Percentiles rank a stretch among this genome's conserved stretches.
phyloP scores from a whole-genome alignment of 2,888 invertebrate species.

The Acheta domesticus region DNA sequence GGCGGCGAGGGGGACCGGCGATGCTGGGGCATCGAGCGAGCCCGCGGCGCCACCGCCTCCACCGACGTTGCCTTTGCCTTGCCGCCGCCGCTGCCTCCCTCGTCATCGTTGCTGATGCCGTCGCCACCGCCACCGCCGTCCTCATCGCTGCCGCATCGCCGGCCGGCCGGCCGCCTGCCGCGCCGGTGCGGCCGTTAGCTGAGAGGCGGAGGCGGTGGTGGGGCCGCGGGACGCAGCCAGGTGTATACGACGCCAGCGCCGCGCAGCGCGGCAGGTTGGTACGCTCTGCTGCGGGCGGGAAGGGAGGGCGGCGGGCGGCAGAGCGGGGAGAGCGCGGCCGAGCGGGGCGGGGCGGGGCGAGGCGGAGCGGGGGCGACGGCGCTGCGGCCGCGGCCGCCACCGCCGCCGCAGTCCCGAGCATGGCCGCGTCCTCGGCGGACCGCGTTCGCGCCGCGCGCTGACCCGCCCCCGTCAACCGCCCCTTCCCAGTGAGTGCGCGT shows the following conservation, averaged over 20 bases:
- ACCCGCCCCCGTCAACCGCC: background rate
- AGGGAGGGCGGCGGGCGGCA: background rate
- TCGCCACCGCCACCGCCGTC: background rate
- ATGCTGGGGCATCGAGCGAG: background rate
- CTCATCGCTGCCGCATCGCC: background rate
- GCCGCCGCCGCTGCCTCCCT: background rate
- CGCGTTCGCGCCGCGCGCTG: slow-evolving; percentile 5
- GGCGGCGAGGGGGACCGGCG: background rate
- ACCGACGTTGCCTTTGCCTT: background rate
- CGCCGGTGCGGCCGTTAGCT: background rate
- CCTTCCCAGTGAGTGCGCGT: too few relatives aligned
- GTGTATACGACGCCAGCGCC: background rate
- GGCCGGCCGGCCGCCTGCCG: background rate
- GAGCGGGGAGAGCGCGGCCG: background rate
- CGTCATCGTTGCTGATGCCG: background rate
- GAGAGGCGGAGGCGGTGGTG: background rate
- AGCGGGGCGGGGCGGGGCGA: too few relatives aligned
- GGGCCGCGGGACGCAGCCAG: background rate
- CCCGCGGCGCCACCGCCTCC: background rate
- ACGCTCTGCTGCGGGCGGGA: background rate
- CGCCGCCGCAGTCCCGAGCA: slow-evolving; percentile 9
- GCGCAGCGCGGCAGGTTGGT: background rate
- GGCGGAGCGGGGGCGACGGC: slow-evolving; percentile 1
- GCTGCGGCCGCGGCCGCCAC: background rate
- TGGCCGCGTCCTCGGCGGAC: background rate